A percentile compares a stretch with the other conserved stretches of the same genome.
Evolutionary conservation across 2,888 invertebrate genomes (phyloP).

Genomic region (Troglohyphantes excavatus): DNA sequence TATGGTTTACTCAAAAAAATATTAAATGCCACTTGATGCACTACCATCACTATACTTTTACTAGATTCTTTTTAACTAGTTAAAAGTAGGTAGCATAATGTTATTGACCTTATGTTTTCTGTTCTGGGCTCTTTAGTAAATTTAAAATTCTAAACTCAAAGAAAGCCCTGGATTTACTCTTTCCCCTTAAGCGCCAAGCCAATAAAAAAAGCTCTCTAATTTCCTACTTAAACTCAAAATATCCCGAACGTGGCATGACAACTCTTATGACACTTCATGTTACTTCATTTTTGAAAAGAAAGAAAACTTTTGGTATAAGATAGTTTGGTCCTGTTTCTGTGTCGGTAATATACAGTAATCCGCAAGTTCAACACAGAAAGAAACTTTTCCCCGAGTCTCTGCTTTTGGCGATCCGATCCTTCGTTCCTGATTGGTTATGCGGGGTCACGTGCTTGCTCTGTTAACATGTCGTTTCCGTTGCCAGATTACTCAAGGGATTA

Average conservation of each 20-base stretch:
- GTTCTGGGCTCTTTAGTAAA: no score
- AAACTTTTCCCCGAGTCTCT: neutral
- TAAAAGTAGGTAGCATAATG: no score
- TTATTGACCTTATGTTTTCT: no score
- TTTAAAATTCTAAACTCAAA: no score
- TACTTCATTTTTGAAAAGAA: neutral
- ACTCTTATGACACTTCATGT: neutral
- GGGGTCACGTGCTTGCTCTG: slow-evolving; percentile 66
- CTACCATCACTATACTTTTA: no score
- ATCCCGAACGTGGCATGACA: neutral
- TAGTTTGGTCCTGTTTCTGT: neutral
- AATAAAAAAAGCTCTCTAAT: no score
- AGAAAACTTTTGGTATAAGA: neutral
- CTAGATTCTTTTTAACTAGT: no score
- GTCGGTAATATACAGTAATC: slow-evolving; percentile 41
- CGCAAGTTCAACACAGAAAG: slow-evolving; percentile 22
- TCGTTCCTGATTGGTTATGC: slow-evolving; percentile 29
- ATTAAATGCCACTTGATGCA: no score
- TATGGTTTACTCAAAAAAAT: no score
- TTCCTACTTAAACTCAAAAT: neutral
- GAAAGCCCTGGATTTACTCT: no score
- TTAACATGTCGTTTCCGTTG: slow-evolving; percentile 75
- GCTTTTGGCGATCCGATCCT: neutral
- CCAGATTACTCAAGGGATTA: slow-evolving; percentile 70
- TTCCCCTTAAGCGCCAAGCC: no score